phyloP scores from a whole-genome alignment of 2,888 invertebrate species.

The Acleris cristana region DNA sequence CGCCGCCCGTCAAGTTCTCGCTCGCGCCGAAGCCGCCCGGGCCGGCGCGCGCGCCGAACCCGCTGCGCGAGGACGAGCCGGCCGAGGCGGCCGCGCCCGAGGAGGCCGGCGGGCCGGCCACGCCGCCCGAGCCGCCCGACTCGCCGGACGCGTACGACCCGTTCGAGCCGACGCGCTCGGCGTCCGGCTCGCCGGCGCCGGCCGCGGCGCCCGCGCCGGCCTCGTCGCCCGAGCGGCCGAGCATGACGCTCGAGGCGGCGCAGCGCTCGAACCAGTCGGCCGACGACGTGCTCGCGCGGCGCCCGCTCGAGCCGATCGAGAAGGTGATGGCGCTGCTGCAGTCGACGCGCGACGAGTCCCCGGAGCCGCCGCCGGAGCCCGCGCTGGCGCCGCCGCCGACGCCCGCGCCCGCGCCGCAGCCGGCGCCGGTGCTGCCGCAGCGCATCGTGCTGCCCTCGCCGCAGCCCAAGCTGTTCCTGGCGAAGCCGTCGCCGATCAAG shows the following conservation, averaged over 20 bases:
- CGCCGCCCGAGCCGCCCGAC: conserved; percentile 77
- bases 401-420: conserved; percentile 52
- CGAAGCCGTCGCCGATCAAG: conserved; percentile 81
- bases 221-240: conserved; percentile 50
- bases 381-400: conserved; percentile 51
- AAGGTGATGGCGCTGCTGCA: conserved; percentile 84
- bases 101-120: conserved; percentile 82
- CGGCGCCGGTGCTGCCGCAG: conserved; percentile 36
- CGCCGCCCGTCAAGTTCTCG: conserved; percentile 37
- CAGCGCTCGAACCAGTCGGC: conserved; percentile 78
- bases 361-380: conserved; percentile 63
- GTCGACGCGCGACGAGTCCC: conserved; percentile 74
- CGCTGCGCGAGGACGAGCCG: conserved; percentile 88
- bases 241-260: conserved; percentile 75
- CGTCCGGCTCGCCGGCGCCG: conserved; percentile 85
- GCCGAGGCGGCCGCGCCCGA: conserved; percentile 78
- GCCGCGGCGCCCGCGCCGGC: conserved; percentile 41
- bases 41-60: conserved; percentile 85
- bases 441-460: conserved; percentile 70
- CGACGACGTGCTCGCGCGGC: conserved; percentile 74
- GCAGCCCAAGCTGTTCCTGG: conserved; percentile 79
- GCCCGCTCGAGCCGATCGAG: conserved; percentile 83
- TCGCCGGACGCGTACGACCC: conserved; percentile 94
- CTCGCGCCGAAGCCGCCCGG: conserved; percentile 51
- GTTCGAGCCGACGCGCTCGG: conserved; percentile 94